A percentile compares a stretch with the other conserved stretches of the same genome.
phyloP scores from a whole-genome alignment of 2,113 vertebrate genomes.

The Thermophis baileyi region DNA sequence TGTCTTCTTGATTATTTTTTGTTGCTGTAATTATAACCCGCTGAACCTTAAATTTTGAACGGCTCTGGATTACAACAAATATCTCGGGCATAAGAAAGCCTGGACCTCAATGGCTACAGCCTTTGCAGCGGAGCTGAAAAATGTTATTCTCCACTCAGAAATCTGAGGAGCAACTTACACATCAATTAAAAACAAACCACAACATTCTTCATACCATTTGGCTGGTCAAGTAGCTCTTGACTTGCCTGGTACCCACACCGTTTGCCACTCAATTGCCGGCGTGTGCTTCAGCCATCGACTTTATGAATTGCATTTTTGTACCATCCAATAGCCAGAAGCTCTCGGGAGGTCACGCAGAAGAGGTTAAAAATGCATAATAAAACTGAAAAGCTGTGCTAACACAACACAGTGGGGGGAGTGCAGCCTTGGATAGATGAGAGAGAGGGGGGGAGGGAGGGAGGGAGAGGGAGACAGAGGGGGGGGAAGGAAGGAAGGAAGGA shows the following conservation, averaged over 20 bases:
- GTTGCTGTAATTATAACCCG: conserved; percentile 54
- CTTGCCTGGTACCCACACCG: not conserved
- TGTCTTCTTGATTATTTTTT: conserved; percentile 42
- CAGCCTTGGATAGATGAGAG: not conserved
- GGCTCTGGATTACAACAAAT: conserved; percentile 32
- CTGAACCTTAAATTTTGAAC: conserved; percentile 40
- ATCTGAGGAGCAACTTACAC: not conserved
- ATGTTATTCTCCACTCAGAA: not conserved
- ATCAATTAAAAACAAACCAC: not conserved
- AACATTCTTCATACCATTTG: not conserved
- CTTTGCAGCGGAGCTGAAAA: conserved; percentile 5
- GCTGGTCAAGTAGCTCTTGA: not conserved
- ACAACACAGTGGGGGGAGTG: not conserved
- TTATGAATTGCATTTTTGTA: not conserved
- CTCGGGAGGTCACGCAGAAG: not conserved
- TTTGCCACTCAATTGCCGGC: not conserved
- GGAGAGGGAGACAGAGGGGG: fast-evolving
- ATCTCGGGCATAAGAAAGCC: conserved; percentile 24
- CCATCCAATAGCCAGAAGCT: no score
- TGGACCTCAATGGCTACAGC: conserved; percentile 25
- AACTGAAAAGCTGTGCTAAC: not conserved
- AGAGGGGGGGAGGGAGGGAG: not conserved
- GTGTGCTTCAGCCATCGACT: not conserved
- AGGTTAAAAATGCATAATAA: not conserved
- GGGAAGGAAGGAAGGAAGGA: not conserved